phyloP scores from a whole-genome alignment of 2,888 invertebrate genomes.

The Drosophila subquinaria region DNA sequence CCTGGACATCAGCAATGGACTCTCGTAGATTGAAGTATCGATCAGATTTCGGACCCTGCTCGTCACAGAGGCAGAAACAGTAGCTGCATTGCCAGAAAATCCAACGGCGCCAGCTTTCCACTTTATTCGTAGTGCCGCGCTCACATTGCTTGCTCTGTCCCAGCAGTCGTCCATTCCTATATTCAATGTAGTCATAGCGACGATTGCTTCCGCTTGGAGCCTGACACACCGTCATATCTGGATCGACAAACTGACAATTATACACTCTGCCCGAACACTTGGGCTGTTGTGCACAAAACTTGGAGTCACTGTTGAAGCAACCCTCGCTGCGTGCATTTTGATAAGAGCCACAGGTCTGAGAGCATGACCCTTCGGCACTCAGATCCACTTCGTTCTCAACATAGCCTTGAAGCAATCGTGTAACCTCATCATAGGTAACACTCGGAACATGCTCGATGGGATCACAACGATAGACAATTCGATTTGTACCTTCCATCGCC shows the following conservation, averaged over 20 bases:
- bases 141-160: slow-evolving; percentile 88
- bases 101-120: slow-evolving; percentile 96
- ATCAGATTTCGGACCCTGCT: slow-evolving; percentile 89
- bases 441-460: slow-evolving; percentile 87
- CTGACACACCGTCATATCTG: slow-evolving; percentile 94
- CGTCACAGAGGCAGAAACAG: slow-evolving; percentile 95
- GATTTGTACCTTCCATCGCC: slow-evolving; percentile 89
- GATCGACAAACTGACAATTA: slow-evolving; percentile 92
- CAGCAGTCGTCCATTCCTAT: slow-evolving; percentile 90
- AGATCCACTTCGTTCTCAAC: slow-evolving; percentile 95
- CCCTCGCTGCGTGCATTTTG: slow-evolving; percentile 89
- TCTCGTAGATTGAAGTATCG: slow-evolving; percentile 93
- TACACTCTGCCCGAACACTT: slow-evolving; percentile 90
- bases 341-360: slow-evolving; percentile 92
- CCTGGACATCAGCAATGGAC: slow-evolving; percentile 87
- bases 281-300: slow-evolving; percentile 89
- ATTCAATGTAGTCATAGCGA: slow-evolving; percentile 93
- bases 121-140: slow-evolving; percentile 87
- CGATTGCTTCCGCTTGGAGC: slow-evolving; percentile 86
- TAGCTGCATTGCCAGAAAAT: slow-evolving; percentile 95
- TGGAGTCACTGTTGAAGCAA: slow-evolving; percentile 89
- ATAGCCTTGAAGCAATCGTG: slow-evolving; percentile 93
- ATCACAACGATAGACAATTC: slow-evolving; percentile 92
- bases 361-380: slow-evolving; percentile 90
- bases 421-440: slow-evolving; percentile 91